Base-by-base conservation (phyloP, 2,888 invertebrate species). In the Rotaria magnacalcarata region DNA sequence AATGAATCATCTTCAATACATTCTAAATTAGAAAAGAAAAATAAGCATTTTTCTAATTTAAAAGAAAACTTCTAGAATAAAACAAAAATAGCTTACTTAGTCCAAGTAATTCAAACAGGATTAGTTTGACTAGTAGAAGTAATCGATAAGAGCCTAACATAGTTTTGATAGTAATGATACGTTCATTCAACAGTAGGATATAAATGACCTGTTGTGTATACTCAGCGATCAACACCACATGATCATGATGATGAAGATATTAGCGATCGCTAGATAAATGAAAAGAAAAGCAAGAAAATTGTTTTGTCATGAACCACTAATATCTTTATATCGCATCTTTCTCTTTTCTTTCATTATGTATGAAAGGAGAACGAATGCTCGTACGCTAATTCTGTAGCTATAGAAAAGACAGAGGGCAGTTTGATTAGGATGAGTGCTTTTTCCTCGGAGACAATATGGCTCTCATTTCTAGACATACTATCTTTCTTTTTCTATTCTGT, bases 141-240 rank as follows among this genome's bases (percentile, higher is more conserved):
- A 80, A 47, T 47, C 43, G 80, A 80, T 80, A 47, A 24, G 80
- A 80, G 11, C 80, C 43, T 47, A 80, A 80, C 80, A 80, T 80
- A 19, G 4, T 8, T 34, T 67, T 1, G 16, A 34, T 34, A 41
- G 67, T 67, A 67, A 67, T 67, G 67, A 67, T 67, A 67, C 41
- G 67, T 67, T 67, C 34, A 67, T 67, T 41, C 67, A 67, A 34
- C 67, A 67, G 67, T 67, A 41, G 34, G 16, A 67, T 67, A 67
- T 34, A 67, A 67, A 19, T 67, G 67, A 67, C 67, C 67, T 67
- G 67, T 67, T 67, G 34, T 67, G 67, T 67, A 27, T 67, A 67
- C 67, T 67, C 0, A 27, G 16, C 34, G 67, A 67, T 67, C 67
- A 67, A 67, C 34, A 67, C 67, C 34, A 67, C 67, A 67, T 67